Conservation (phyloP, 2,113 vertebrate genomes). For the Rissa tridactyla region DNA sequence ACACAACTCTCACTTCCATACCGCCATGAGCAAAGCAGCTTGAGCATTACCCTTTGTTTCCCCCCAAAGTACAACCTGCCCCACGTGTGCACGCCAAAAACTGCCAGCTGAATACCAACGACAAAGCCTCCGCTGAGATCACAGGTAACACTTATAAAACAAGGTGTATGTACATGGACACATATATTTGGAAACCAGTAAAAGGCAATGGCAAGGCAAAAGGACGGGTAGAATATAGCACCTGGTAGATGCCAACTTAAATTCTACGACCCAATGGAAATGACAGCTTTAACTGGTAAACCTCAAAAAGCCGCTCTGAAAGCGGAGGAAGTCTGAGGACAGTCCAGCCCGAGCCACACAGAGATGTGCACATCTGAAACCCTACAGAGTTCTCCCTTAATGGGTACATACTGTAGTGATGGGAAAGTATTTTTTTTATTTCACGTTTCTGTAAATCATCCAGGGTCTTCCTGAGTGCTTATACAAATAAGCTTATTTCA, state of each 20-base stretch:
- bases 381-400: neutral
- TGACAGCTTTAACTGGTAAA: neutral
- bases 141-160: neutral
- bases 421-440: neutral
- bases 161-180: neutral
- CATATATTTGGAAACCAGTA: neutral
- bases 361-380: neutral
- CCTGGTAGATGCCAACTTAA: neutral
- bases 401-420: neutral
- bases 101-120: neutral
- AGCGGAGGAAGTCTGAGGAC: neutral
- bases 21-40: neutral
- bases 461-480: neutral
- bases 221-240: neutral
- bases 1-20: neutral
- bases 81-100: rapidly evolving
- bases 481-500: neutral
- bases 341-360: neutral
- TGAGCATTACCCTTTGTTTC: neutral
- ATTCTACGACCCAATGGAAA: neutral
- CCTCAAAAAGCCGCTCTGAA: neutral
- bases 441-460: neutral
- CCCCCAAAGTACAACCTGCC: neutral
- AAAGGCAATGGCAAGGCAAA: neutral
- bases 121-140: neutral